Base-by-base conservation (phyloP, 2,888 invertebrate genomes). In the Pandemis cinnamomeana region DNA sequence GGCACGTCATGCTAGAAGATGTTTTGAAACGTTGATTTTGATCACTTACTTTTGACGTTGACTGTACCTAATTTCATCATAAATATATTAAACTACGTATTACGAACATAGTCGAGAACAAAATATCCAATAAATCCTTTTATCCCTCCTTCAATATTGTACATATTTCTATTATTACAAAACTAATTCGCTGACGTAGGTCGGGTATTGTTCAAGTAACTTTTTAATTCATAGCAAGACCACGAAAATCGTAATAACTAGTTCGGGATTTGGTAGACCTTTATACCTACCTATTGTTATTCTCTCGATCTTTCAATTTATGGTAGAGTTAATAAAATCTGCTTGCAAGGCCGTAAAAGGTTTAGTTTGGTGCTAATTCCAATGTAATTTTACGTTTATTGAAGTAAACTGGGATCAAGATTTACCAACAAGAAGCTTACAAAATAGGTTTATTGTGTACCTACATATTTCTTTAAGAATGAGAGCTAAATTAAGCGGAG, bases 91-190 rank as follows among this genome's bases (percentile, higher is more conserved):
- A 58, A 46, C 60, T 60, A 68, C 44, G 58, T 20, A 68, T 44
- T 60, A 68, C 60, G 55, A 20, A 58, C 44, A 71, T 64, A 58
- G 44, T 64, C 36, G n/a, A 55, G 64, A 71, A 42, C 42, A 61
- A 63, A 53, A 71, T 61, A 71, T 71, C 44, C 55, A 71, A 71
- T 71, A 71, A 36, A 64, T 41, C 27, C 15, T 41, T 64, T 64
- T 55, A 64, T 71, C 55, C 64, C 41, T 63, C 51, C 55, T 53
- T 42, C 53, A 70, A 70, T 63, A 53, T 62, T 62, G 20, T 61
- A 61, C 58, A 58, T 58, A 27, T 58, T 61, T 13, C 20, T 51
- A 42, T 53, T 70, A 44, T 55, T 63, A 63, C 51, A 44, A 61
- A 68, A 68, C 55, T 44, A 53, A 63, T 66, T 66, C 48, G 51